phyloP scores from a whole-genome alignment of 2,888 invertebrate species.

The Peribatodes rhomboidaria region DNA sequence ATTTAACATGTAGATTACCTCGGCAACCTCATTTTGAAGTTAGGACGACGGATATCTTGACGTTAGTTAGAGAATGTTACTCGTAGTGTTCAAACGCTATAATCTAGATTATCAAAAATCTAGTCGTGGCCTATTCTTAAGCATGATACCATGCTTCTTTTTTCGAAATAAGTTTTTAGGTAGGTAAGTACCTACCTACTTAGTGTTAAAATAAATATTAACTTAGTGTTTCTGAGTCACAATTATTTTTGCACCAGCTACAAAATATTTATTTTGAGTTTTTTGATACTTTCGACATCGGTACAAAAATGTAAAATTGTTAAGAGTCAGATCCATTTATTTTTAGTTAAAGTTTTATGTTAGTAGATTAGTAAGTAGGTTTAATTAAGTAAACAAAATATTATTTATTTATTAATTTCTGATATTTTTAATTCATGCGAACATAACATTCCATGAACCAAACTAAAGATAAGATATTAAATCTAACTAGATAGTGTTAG shows the following conservation, averaged over 20 bases:
- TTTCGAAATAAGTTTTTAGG: too few relatives aligned
- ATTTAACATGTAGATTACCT: too few relatives aligned
- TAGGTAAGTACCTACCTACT: too few relatives aligned
- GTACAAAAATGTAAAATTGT: not conserved
- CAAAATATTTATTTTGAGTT: too few relatives aligned
- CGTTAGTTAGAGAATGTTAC: not conserved
- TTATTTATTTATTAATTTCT: slow-evolving; percentile 6
- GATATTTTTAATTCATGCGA: slow-evolving; percentile 25
- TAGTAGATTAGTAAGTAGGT: not conserved
- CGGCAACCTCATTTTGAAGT: too few relatives aligned
- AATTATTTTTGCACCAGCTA: not conserved
- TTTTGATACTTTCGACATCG: too few relatives aligned
- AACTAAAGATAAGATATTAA: slow-evolving; percentile 11
- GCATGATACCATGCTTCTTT: not conserved
- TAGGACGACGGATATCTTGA: too few relatives aligned
- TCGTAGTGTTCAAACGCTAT: not conserved
- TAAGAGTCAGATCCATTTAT: not conserved
- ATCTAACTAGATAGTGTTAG: not conserved
- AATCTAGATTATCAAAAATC: not conserved
- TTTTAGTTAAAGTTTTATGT: not conserved
- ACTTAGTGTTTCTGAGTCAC: not conserved
- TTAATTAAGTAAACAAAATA: too few relatives aligned
- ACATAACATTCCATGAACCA: slow-evolving; percentile 16
- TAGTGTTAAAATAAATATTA: too few relatives aligned
- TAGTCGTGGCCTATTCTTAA: slow-evolving; percentile 1